Evolutionary conservation across 92 coral and sea anemone genomes (phyloP).

Genomic region (Heteractis magnifica): DNA sequence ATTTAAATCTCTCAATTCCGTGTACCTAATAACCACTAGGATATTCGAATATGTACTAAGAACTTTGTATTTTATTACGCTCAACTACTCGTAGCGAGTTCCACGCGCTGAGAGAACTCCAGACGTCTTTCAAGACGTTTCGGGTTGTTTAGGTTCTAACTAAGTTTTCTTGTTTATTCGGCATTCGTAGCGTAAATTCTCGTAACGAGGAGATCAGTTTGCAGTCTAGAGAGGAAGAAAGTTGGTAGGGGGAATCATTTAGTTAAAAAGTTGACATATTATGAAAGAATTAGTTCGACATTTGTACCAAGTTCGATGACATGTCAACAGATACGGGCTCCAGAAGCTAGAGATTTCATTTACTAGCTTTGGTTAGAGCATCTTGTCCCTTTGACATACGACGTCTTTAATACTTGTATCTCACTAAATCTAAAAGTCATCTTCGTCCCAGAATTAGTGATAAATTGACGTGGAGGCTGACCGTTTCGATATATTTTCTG

Average conservation of each 20-base stretch:
- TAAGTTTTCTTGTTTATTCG: conserved; percentile 17
- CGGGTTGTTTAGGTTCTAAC: conserved; percentile 6
- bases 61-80: background rate
- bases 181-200: conserved; percentile 21
- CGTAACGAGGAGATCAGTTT: conserved; percentile 10
- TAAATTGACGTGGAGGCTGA: conserved; percentile 11
- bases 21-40: conserved; percentile 3
- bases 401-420: conserved; percentile 5
- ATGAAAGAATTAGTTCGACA: conserved; percentile 53
- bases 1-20: conserved; percentile 21
- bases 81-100: background rate
- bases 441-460: conserved; percentile 2
- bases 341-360: background rate
- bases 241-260: background rate
- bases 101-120: conserved; percentile 12
- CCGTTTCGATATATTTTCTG: background rate
- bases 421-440: conserved; percentile 15
- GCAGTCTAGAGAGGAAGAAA: conserved; percentile 14
- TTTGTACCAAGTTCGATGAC: conserved; percentile 41
- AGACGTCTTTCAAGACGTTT: conserved; percentile 3
- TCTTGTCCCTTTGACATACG: conserved; percentile 27
- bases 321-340: conserved; percentile 32
- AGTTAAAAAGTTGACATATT: conserved; percentile 57
- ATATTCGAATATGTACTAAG: conserved; percentile 3
- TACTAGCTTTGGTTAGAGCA: background rate